Conservation (phyloP, 2,888 invertebrate species). For the Megalurothrips usitatus region DNA sequence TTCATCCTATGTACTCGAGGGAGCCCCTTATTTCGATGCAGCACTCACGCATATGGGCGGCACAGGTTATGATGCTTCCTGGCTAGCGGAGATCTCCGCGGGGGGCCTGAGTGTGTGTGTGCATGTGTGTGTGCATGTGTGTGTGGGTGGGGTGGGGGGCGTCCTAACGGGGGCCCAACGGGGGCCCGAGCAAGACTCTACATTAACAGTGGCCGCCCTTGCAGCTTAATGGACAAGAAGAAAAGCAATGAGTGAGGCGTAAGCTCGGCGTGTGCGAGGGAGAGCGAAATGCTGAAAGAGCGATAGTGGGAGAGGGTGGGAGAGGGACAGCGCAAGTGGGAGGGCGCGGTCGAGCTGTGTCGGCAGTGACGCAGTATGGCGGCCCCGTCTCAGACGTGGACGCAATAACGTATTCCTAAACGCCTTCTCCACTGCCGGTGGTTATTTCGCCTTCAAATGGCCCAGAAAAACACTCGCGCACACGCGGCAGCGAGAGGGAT, state of each 20-base stretch:
- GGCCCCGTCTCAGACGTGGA: neutral
- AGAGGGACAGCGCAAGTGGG: too few relatives aligned
- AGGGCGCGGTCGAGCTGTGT: too few relatives aligned
- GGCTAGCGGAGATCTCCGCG: neutral
- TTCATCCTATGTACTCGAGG: too few relatives aligned
- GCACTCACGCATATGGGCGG: too few relatives aligned
- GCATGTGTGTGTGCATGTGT: neutral
- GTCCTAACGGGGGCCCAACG: neutral
- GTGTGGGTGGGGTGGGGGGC: too few relatives aligned
- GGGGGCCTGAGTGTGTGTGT: neutral
- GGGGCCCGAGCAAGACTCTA: neutral
- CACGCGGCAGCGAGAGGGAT: too few relatives aligned
- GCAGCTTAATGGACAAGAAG: slow-evolving; percentile 22
- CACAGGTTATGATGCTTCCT: neutral
- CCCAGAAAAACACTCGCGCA: neutral
- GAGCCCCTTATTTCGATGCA: too few relatives aligned
- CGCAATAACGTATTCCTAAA: neutral
- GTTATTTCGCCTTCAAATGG: slow-evolving; percentile 1
- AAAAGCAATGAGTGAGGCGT: slow-evolving; percentile 20
- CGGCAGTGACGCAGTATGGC: neutral
- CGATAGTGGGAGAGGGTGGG: too few relatives aligned
- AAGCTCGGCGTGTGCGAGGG: neutral
- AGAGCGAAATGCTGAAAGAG: neutral
- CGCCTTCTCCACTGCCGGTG: neutral
- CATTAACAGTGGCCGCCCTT: slow-evolving; percentile 11